A percentile compares a stretch with the other conserved stretches of the same genome.
These are phyloP conservation scores for Recurvirostra avosetta DNA, from an alignment of 2,113 vertebrate species.

Conservation along the genomic window DNA sequence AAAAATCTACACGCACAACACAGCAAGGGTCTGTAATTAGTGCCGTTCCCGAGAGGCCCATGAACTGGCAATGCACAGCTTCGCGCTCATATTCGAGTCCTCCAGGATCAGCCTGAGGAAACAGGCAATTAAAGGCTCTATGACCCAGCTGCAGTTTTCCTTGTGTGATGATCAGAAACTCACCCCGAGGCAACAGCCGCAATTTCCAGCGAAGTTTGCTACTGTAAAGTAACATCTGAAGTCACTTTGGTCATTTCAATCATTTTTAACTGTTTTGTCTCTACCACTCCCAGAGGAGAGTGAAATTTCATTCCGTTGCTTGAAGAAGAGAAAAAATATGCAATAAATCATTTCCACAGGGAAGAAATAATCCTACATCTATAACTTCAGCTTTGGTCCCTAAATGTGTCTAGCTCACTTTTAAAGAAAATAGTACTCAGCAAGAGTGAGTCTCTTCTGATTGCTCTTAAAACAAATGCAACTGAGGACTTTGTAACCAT, in stretches of 20 bases:
- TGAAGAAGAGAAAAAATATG: neutral
- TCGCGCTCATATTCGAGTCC: neutral
- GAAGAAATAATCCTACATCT: neutral
- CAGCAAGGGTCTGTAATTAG: neutral
- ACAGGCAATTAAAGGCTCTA: neutral
- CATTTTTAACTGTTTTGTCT: neutral
- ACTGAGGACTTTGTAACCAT: neutral
- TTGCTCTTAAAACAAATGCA: neutral
- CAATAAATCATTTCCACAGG: neutral
- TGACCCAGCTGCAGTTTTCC: neutral
- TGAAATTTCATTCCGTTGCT: neutral
- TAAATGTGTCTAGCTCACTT: neutral
- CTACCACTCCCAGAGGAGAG: neutral
- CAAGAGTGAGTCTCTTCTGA: neutral
- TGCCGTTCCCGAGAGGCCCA: fast-evolving
- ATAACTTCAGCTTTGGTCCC: neutral
- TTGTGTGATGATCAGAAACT: neutral
- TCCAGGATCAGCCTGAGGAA: neutral
- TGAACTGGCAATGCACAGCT: neutral
- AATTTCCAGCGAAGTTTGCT: neutral
- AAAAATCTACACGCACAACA: neutral
- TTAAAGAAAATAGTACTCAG: neutral
- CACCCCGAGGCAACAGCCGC: neutral
- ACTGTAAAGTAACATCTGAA: neutral
- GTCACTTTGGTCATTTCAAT: neutral